These are phyloP conservation scores for Platyrinchus mystaceus DNA, from an alignment of 2,797 vertebrate species.

Conservation along the genomic window DNA sequence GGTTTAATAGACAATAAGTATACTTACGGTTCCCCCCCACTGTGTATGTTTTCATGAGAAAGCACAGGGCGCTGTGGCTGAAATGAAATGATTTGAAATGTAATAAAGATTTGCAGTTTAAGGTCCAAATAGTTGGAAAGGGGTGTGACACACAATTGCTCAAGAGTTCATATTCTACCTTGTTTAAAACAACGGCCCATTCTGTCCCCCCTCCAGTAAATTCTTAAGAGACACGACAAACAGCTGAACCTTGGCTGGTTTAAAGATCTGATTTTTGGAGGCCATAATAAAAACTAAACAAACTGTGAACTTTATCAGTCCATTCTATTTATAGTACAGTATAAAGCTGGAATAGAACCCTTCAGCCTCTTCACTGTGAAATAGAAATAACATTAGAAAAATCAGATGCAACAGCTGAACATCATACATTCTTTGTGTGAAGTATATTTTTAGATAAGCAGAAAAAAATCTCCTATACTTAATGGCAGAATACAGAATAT, in stretches of 20 bases:
- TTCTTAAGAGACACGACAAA: not conserved
- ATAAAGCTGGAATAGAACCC: slow-evolving; percentile 12
- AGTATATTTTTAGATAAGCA: slow-evolving; percentile 42
- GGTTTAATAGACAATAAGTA: slow-evolving; percentile 68
- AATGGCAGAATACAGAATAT: slow-evolving; percentile 19
- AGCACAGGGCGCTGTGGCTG: slow-evolving; percentile 83
- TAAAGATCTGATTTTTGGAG: slow-evolving; percentile 45
- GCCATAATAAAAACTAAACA: slow-evolving; percentile 19
- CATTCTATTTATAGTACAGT: slow-evolving; percentile 22
- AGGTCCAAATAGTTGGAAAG: slow-evolving; percentile 47
- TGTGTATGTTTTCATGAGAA: slow-evolving; percentile 81
- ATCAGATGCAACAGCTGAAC: not conserved
- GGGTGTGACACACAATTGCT: slow-evolving; percentile 31
- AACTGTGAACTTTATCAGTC: slow-evolving; percentile 19
- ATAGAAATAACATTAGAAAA: slow-evolving; percentile 42
- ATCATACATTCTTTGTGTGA: not conserved
- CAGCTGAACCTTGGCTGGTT: not conserved
- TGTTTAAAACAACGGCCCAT: slow-evolving; percentile 7
- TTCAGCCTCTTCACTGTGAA: slow-evolving; percentile 61
- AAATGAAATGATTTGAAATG: slow-evolving; percentile 80
- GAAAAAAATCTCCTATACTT: not conserved
- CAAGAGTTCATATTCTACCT: slow-evolving; percentile 46
- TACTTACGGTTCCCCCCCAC: slow-evolving; percentile 88
- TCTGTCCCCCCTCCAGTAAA: not conserved
- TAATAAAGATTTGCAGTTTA: slow-evolving; percentile 63